phyloP scores from a whole-genome alignment of 2,888 invertebrate genomes.

The Aricia artaxerxes region DNA sequence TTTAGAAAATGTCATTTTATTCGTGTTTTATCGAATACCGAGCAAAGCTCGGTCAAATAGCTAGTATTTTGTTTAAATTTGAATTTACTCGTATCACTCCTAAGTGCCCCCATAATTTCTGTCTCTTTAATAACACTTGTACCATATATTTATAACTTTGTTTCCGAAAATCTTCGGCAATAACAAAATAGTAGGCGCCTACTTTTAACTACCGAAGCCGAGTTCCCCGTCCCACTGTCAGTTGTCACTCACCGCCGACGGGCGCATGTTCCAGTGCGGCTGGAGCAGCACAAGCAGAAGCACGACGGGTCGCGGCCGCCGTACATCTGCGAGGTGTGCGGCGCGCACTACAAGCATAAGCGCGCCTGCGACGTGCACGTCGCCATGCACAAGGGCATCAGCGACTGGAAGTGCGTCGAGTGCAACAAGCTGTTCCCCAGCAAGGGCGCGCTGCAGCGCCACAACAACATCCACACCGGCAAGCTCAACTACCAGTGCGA shows the following conservation, averaged over 20 bases:
- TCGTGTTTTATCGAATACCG: too few relatives aligned
- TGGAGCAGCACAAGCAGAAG: constrained; percentile 67
- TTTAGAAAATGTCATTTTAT: too few relatives aligned
- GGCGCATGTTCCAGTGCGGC: constrained; percentile 54
- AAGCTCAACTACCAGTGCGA: constrained; percentile 83
- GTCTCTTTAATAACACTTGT: too few relatives aligned
- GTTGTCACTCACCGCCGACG: neutral
- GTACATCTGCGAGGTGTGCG: constrained; percentile 80
- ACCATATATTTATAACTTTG: too few relatives aligned
- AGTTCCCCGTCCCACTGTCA: neutral
- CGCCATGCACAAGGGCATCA: constrained; percentile 80
- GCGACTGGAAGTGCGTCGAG: constrained; percentile 81
- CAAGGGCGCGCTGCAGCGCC: constrained; percentile 81
- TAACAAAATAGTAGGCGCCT: too few relatives aligned
- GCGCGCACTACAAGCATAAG: constrained; percentile 82
- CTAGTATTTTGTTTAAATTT: too few relatives aligned
- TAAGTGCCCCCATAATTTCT: too few relatives aligned
- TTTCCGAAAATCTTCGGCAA: too few relatives aligned
- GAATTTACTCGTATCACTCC: too few relatives aligned
- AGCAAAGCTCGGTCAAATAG: too few relatives aligned
- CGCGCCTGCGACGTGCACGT: constrained; percentile 82
- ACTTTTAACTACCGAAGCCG: too few relatives aligned
- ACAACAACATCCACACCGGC: constrained; percentile 82
- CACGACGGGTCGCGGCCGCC: constrained; percentile 73
- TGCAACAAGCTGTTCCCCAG: constrained; percentile 83